These are phyloP conservation scores for Tiliqua scincoides DNA, from an alignment of 2,113 vertebrate species.

Conservation along the genomic window DNA sequence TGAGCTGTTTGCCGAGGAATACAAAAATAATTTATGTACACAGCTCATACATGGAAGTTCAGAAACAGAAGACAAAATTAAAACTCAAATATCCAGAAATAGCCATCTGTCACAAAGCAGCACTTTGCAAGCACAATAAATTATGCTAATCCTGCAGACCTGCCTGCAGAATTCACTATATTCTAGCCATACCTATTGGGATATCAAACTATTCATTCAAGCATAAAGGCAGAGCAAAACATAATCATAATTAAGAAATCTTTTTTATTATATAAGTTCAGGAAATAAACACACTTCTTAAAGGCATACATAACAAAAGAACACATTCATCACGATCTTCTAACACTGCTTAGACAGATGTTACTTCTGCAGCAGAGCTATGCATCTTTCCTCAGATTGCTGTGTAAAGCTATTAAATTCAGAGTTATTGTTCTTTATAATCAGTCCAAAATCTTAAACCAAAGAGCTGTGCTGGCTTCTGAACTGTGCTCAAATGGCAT, in stretches of 20 bases:
- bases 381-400: not conserved
- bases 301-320: not conserved
- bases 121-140: constrained; percentile 6
- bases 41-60: constrained; percentile 7
- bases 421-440: not conserved
- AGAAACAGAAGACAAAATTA: constrained; percentile 1
- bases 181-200: not conserved
- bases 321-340: not conserved
- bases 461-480: not conserved
- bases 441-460: not conserved
- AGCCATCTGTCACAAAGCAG: constrained; percentile 31
- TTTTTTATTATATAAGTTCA: not conserved
- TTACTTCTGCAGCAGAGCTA: not conserved
- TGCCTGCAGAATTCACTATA: constrained; percentile 2
- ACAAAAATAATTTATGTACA: constrained; percentile 19
- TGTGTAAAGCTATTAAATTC: not conserved
- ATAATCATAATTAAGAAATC: not conserved
- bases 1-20: constrained; percentile 26
- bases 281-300: not conserved
- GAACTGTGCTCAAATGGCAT: not conserved
- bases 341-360: not conserved
- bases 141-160: not conserved
- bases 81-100: constrained; percentile 24
- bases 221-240: not conserved
- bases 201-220: not conserved